Evolutionary conservation across 2,113 vertebrate genomes (phyloP).

Genomic region (Leptobrachium ailaonicum): DNA sequence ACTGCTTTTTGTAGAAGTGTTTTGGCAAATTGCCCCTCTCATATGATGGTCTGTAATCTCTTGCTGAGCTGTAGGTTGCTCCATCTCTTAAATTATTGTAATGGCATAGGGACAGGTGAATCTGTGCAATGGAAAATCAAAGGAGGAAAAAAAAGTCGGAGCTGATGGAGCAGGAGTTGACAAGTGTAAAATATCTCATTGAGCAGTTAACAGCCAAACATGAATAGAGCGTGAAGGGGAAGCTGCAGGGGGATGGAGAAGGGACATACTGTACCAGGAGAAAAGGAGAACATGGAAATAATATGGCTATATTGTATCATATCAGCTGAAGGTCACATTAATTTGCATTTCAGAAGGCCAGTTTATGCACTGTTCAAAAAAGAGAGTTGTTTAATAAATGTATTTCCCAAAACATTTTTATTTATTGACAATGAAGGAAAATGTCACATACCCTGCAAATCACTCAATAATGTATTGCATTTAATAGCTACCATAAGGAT

Average conservation of each 20-base stretch:
- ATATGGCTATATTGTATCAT: background rate
- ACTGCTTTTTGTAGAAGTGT: too few relatives aligned
- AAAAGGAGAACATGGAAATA: background rate
- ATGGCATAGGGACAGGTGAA: background rate
- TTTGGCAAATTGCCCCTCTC: too few relatives aligned
- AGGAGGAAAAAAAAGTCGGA: background rate
- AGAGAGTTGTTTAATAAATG: too few relatives aligned
- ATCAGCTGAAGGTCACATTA: background rate
- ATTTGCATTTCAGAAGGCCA: background rate
- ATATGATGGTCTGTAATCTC: too few relatives aligned
- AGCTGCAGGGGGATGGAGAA: background rate
- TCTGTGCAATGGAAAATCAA: background rate
- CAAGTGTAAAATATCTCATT: background rate
- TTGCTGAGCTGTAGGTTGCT: too few relatives aligned
- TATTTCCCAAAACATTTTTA: too few relatives aligned
- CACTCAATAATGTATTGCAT: too few relatives aligned
- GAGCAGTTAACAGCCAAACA: background rate
- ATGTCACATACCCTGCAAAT: too few relatives aligned
- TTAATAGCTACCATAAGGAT: too few relatives aligned
- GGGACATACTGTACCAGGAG: background rate
- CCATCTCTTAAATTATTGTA: too few relatives aligned
- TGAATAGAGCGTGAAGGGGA: conserved; percentile 4
- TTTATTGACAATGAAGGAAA: too few relatives aligned
- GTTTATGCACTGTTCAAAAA: background rate
- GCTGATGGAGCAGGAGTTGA: background rate